phyloP scores from a whole-genome alignment of 2,113 vertebrate species.

The Pelobates fuscus region DNA sequence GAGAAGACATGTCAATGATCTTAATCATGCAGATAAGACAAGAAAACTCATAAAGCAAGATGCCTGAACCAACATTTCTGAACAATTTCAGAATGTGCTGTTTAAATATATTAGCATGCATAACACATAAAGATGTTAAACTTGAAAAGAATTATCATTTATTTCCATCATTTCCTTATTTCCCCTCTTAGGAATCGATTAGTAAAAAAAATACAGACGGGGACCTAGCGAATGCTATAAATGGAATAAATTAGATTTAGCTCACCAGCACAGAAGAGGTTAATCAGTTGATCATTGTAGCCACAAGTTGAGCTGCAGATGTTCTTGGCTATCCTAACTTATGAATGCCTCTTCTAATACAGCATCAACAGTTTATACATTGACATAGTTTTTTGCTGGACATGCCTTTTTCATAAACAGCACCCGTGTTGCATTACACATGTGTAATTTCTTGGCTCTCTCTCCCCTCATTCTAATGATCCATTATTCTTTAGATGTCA shows the following conservation, averaged over 20 bases:
- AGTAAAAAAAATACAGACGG: too few species aligned
- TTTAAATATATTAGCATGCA: neutral
- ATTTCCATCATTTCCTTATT: neutral
- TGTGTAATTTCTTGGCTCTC: conserved; percentile 14
- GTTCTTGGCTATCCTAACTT: conserved; percentile 21
- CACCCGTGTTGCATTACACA: conserved; percentile 40
- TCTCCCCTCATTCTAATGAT: conserved; percentile 35
- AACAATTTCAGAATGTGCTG: neutral
- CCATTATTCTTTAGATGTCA: conserved; percentile 30
- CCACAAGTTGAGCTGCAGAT: conserved; percentile 18
- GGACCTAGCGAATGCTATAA: too few species aligned
- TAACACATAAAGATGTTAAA: neutral
- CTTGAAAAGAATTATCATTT: neutral
- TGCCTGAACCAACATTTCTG: neutral
- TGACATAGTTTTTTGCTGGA: conserved; percentile 24
- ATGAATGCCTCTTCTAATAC: conserved; percentile 28
- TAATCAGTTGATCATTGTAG: neutral
- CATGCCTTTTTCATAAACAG: conserved; percentile 46
- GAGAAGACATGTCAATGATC: conserved; percentile 45
- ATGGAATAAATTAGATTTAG: too few species aligned
- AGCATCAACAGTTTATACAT: conserved; percentile 12
- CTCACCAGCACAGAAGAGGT: neutral
- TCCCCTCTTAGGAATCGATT: neutral
- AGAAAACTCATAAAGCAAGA: conserved; percentile 22
- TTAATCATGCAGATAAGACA: conserved; percentile 42